phyloP scores from a whole-genome alignment of 2,113 vertebrate species.

The Podarcis cretensis region DNA sequence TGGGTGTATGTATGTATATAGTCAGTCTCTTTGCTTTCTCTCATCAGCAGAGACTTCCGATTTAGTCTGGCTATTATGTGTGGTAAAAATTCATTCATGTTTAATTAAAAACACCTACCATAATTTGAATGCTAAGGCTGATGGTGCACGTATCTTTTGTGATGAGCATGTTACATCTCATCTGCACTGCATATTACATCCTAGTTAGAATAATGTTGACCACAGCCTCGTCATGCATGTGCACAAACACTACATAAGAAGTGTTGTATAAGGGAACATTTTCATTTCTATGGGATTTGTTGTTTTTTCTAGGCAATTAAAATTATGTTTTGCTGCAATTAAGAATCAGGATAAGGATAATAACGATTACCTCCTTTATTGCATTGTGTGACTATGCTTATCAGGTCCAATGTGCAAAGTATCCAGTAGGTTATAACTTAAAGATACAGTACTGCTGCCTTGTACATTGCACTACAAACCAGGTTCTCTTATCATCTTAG shows the following conservation, averaged over 20 bases:
- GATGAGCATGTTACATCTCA: not conserved
- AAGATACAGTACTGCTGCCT: not conserved
- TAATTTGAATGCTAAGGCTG: not conserved
- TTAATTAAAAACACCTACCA: not conserved
- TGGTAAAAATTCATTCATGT: not conserved
- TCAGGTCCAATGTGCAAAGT: constrained; percentile 14
- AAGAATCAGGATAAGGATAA: not conserved
- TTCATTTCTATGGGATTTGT: not conserved
- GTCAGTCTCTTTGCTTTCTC: not conserved
- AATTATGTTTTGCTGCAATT: constrained; percentile 5
- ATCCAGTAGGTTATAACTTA: not conserved
- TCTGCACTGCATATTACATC: not conserved
- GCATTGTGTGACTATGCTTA: not conserved
- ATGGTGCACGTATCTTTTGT: not conserved
- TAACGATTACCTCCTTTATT: not conserved
- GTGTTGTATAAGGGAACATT: constrained; percentile 8
- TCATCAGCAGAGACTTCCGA: not conserved
- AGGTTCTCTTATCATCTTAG: not conserved
- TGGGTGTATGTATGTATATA: not conserved
- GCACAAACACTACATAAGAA: not conserved
- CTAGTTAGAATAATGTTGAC: not conserved
- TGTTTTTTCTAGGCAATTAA: not conserved
- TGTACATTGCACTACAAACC: not conserved
- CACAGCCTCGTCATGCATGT: not conserved
- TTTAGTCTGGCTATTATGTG: not conserved